These are phyloP conservation scores for Salmo trutta DNA, from an alignment of 2,797 vertebrate species.

Conservation along the genomic window DNA sequence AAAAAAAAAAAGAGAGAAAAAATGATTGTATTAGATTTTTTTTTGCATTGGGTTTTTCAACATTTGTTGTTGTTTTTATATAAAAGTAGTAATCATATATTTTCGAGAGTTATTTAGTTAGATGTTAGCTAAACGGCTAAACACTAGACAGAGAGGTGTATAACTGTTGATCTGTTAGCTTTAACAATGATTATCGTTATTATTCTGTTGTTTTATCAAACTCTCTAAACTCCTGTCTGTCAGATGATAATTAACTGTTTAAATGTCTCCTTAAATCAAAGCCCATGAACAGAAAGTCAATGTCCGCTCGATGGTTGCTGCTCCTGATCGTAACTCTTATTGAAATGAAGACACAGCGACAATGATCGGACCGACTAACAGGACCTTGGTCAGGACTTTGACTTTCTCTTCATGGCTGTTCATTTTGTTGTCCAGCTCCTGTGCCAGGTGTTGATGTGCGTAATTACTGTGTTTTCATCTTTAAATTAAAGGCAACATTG, in stretches of 20 bases:
- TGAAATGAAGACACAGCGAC: background rate
- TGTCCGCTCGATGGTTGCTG: slow-evolving; percentile 65
- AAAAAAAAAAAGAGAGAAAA: slow-evolving; percentile 82
- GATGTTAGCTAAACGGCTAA: slow-evolving; percentile 97
- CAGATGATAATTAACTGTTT: slow-evolving; percentile 99
- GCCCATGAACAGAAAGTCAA: slow-evolving; percentile 79
- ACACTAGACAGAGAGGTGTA: slow-evolving; percentile 96
- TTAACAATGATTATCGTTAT: background rate
- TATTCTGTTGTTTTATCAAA: background rate
- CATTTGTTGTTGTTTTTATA: slow-evolving; percentile 86
- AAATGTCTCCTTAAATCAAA: slow-evolving; percentile 99
- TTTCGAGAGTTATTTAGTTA: slow-evolving; percentile 77
- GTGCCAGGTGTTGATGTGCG: slow-evolving; percentile 78
- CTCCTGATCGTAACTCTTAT: background rate
- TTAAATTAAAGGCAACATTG: slow-evolving; percentile 99
- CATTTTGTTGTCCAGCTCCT: slow-evolving; percentile 79
- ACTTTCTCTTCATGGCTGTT: slow-evolving; percentile 82
- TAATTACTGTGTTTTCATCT: slow-evolving; percentile 84
- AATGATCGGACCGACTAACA: background rate
- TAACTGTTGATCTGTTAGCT: slow-evolving; percentile 89
- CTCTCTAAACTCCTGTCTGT: slow-evolving; percentile 96
- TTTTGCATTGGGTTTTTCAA: slow-evolving; percentile 89
- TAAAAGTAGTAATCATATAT: slow-evolving; percentile 87
- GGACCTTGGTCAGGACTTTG: slow-evolving; percentile 73
- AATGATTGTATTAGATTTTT: slow-evolving; percentile 91